Percentiles rank a stretch among this genome's conserved stretches.
These are phyloP conservation scores for Prochilodus magdalenae DNA, from an alignment of 2,113 vertebrate genomes.

Conservation along the genomic window DNA sequence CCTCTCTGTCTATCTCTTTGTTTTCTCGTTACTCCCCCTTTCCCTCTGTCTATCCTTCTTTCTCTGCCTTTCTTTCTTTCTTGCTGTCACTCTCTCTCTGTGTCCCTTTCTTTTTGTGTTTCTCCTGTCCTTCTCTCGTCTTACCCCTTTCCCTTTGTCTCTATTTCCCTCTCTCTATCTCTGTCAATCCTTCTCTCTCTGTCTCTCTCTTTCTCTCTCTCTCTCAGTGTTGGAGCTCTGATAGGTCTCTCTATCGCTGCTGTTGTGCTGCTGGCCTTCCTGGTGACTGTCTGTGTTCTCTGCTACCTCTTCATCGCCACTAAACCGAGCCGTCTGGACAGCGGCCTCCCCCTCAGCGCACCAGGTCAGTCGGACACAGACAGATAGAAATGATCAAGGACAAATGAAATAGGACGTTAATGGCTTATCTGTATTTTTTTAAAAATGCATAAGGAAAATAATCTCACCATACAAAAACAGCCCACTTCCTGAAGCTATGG, in stretches of 20 bases:
- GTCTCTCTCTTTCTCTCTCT: not conserved
- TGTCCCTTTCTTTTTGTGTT: too few species aligned
- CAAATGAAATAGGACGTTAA: not conserved
- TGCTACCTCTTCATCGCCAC: conserved; percentile 92
- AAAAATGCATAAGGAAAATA: too few species aligned
- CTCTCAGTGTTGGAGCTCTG: conserved; percentile 85
- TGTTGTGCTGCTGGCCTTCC: conserved; percentile 88
- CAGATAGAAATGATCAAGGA: too few species aligned
- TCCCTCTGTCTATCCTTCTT: conserved; percentile 12
- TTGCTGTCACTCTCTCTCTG: too few species aligned
- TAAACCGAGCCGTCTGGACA: conserved; percentile 88
- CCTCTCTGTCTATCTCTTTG: too few species aligned
- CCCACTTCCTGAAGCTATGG: too few species aligned
- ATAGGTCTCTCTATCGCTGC: conserved; percentile 91
- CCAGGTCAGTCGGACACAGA: conserved; percentile 76
- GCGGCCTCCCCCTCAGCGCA: conserved; percentile 82
- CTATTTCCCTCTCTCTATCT: not conserved
- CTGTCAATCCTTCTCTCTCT: too few species aligned
- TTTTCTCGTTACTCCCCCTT: too few species aligned
- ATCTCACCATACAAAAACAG: too few species aligned
- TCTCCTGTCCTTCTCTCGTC: not conserved
- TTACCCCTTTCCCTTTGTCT: not conserved
- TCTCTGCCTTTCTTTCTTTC: not conserved
- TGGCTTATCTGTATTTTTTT: too few species aligned
- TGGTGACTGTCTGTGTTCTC: conserved; percentile 90